Base-by-base conservation (phyloP, 2,888 invertebrate species). In the Idaea aversata region DNA sequence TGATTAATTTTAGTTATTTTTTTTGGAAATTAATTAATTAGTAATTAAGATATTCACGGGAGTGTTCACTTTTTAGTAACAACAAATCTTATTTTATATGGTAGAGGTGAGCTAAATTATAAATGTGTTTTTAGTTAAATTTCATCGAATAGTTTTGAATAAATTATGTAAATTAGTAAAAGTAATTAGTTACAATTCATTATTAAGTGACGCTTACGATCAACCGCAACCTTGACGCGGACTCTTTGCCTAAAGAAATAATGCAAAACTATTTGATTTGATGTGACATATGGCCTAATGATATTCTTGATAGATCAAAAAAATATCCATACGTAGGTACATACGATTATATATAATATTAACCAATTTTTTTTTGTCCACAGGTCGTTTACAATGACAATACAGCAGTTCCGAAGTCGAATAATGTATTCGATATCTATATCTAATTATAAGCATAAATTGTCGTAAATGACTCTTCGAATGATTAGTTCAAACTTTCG, bases 311-410 rank as follows among this genome's bases (percentile, higher is more conserved):
- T 61, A 63, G 63, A 58, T 57, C 38, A 67, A 73, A 72, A 74
- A 73, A 73, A 69, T 65, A 66, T 67, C 64, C 57, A 47, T 63
- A 63, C 61, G 63, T 63, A 67, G 65, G 69, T 67, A 34, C 64
- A 67, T 63, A 63, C 70, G 69, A 60, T 57, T 62, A 64, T 57
- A 47, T 66, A 47, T 25, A 61, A 66, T 66, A 64, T 69, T 78
- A 66, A 74, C 68, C 68, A 63, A 64, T 2, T 75, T 81, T 80
- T 77, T 73, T 78, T 81, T 85, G 74, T 83, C 87, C 82, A 16
- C 91, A 92, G 91, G 86, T 90, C 83, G 82, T 83, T 79, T 87
- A 91, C 87, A 84, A 92, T 93, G 92, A 86, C 80, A 87, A 81
- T 83, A 70, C 80, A 83, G 71, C 83, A 82, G 77, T 80, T 82